Base-by-base conservation (phyloP, 2,797 vertebrate genomes). In the Antennarius maculatus region DNA sequence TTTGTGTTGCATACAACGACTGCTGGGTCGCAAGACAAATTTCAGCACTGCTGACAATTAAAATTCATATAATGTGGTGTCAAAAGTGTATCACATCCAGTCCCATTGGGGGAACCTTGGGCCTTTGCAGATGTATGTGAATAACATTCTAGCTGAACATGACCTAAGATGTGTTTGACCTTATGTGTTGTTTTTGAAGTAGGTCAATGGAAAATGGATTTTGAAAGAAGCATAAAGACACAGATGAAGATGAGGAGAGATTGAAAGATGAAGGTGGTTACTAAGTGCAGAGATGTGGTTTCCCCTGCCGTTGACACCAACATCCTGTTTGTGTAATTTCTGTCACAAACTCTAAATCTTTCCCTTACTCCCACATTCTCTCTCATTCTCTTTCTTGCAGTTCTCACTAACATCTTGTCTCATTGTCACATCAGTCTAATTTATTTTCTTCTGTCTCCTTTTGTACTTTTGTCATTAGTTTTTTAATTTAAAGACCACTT, bases 241-340 rank as follows among this genome's bases (percentile, higher is more conserved):
- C 31, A 39, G 65, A 70, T 34, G 54, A 54, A 39, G 18, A 60
- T 50, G 63, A 66, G 75, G 42, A 37, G 66, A 59, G 66, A 54
- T 69, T 60, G 62, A 77, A 56, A 71, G 60, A 59, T 41, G 58
- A 66, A 82, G 59, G 77, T 79, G 68, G 77, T 77, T 84, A 71
- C 71, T n/a, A 59, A 79, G 75, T 79, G 83, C 90, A 88, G 84
- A 66, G 52, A 63, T 88, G 89, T 83, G 90, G 90, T 90, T 93
- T 92, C 90, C 90, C 90, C 81, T 88, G 66, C 69, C 77, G 80
- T 89, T 89, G 79, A 85, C 80, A 84, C 85, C 81, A 85, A 69
- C 84, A 89, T 93, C 91, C 91, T 92, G 91, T 91, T 91, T 88
- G 82, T 88, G 83, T 85, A 82, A 82, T 88, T 79, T 82, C 76